Base-by-base conservation (phyloP, 2,113 vertebrate genomes). In the Heptranchias perlo region DNA sequence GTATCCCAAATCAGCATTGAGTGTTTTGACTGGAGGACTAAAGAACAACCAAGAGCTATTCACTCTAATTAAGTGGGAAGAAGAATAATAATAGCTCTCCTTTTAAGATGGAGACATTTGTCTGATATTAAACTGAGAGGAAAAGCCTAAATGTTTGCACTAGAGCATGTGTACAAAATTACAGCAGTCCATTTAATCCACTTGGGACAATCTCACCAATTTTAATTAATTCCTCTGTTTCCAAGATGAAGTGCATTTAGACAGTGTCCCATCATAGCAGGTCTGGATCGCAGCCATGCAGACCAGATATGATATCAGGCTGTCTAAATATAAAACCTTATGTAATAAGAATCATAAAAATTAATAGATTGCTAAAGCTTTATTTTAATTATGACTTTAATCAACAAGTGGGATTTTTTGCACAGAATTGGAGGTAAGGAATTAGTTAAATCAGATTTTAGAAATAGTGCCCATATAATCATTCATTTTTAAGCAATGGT, bases 341-440 rank as follows among this genome's bases (percentile, higher is more conserved):
- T 35, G 2, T 96, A 93, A 96, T 58, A 49, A 86, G 86, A 96
- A 96, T 96, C 23, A 96, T 69, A 49, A 39, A n/a, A 92, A 35
- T 96, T 35, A 96, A 44, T 96, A 96, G 96, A 0, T 16, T 96
- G 67, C 78, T 4, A 96, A 86, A 7, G 94, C 69, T 28, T 84
- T 64, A 96, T 25, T 96, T 52, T 52, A 96, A 49, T 97, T 96
- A 96, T 96, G 96, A 96, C 87, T 13, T 67, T 96, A 76, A 96
- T 76, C 67, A 95, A 31, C 58, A 58, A 3, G 21, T 31, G 76
- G 25, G 54, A 31, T 28, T 89, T 54, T 89, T 62, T 2, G 4
- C 39, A 18, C 1, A 64, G 58, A 64, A 87, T 39, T 7, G 3
- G 35, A 62, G 11, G 58, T 1, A 93, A 62, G 31, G 6, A 13